A percentile compares a stretch with the other conserved stretches of the same genome.
These are phyloP conservation scores for Morpho deidamia DNA, from an alignment of 2,888 invertebrate genomes.

Conservation along the genomic window DNA sequence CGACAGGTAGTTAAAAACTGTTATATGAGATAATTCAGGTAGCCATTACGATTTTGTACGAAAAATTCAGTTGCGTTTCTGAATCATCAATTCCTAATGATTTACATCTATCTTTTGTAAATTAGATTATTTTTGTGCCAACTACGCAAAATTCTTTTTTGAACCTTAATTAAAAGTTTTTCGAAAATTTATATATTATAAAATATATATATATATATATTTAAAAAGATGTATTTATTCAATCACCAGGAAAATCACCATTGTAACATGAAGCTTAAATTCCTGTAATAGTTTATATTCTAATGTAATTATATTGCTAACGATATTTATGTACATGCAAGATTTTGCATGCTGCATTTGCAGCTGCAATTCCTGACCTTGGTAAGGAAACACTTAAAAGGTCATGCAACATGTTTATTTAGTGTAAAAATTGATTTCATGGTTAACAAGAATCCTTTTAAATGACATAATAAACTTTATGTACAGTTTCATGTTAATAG, in stretches of 20 bases:
- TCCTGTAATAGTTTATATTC: neutral
- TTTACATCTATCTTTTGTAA: constrained; percentile 29
- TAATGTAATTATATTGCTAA: neutral
- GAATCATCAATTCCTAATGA: constrained; percentile 38
- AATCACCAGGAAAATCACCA: neutral
- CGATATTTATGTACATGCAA: neutral
- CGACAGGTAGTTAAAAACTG: constrained; percentile 52
- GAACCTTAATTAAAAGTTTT: neutral
- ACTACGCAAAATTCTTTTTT: constrained; percentile 15
- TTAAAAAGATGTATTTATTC: too few relatives aligned
- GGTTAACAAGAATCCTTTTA: constrained; percentile 53
- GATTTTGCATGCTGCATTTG: constrained; percentile 18
- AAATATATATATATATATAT: too few relatives aligned
- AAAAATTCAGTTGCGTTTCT: constrained; percentile 31
- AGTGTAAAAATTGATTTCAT: constrained; percentile 44
- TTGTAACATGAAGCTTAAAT: neutral
- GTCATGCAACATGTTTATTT: constrained; percentile 35
- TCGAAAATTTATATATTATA: too few relatives aligned
- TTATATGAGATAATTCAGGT: constrained; percentile 47
- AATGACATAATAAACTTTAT: neutral
- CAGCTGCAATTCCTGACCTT: constrained; percentile 38
- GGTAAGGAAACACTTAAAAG: constrained; percentile 34
- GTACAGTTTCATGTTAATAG: neutral
- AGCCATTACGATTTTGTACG: constrained; percentile 40
- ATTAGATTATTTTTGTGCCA: constrained; percentile 13